These are phyloP conservation scores for Acanthosepion pharaonis DNA, from an alignment of 2,888 invertebrate genomes.

Conservation along the genomic window DNA sequence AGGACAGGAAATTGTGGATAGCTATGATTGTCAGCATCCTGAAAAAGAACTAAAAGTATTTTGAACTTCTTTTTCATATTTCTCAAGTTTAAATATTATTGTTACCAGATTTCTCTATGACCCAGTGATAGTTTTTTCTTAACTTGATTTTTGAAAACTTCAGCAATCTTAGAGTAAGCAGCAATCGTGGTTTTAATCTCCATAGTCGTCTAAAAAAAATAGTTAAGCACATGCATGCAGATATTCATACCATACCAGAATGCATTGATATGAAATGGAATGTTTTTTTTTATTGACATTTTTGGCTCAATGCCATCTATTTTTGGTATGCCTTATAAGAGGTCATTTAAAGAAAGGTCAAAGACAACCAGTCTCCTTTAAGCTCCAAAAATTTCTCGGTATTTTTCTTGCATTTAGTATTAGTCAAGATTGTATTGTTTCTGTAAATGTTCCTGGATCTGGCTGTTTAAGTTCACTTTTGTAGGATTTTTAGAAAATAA, in stretches of 20 bases:
- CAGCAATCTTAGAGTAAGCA: not conserved
- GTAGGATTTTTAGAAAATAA: too few species aligned
- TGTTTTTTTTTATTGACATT: not conserved
- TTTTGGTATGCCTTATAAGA: not conserved
- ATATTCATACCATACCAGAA: not conserved
- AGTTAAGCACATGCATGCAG: not conserved
- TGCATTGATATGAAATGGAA: not conserved
- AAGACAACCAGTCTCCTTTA: not conserved
- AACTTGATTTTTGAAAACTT: not conserved
- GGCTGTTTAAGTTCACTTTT: not conserved
- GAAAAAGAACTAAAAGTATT: too few species aligned
- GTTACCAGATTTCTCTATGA: not conserved
- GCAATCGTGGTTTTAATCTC: not conserved
- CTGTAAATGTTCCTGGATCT: not conserved
- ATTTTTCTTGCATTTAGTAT: not conserved
- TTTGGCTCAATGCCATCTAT: not conserved
- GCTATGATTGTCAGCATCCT: too few species aligned
- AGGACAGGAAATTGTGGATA: too few species aligned
- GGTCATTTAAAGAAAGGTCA: not conserved
- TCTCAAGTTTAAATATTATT: too few species aligned
- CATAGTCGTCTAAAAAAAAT: not conserved
- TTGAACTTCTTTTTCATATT: too few species aligned
- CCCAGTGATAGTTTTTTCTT: not conserved
- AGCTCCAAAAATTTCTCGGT: not conserved
- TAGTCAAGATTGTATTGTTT: not conserved